phyloP scores from a whole-genome alignment of 2,888 invertebrate genomes.

The Chymomyza caudatula region DNA sequence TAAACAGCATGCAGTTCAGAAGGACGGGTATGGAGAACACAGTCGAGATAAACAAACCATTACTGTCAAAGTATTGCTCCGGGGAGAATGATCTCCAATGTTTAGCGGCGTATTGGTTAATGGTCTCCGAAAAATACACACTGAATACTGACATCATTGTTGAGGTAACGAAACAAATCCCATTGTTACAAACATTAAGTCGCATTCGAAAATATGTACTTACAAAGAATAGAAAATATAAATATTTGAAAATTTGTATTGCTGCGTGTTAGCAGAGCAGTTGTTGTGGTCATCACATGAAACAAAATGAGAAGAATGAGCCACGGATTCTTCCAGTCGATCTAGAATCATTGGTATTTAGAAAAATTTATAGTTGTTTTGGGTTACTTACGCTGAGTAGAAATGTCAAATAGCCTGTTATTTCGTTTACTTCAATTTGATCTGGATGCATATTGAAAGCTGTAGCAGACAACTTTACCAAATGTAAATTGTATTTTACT shows the following conservation, averaged over 20 bases:
- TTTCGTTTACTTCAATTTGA: constrained; percentile 79
- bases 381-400: constrained; percentile 84
- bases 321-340: constrained; percentile 95
- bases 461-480: background rate
- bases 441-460: constrained; percentile 45
- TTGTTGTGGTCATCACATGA: constrained; percentile 87
- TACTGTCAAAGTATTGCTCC: constrained; percentile 96
- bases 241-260: constrained; percentile 92
- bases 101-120: constrained; percentile 92
- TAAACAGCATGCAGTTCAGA: constrained; percentile 94
- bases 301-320: constrained; percentile 86
- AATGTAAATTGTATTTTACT: background rate
- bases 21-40: constrained; percentile 96
- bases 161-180: constrained; percentile 29
- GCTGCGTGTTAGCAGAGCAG: constrained; percentile 89
- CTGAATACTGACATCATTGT: constrained; percentile 83
- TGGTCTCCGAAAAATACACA: constrained; percentile 93
- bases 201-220: too few relatives aligned
- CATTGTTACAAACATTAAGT: too few relatives aligned
- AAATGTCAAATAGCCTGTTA: constrained; percentile 88
- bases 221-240: constrained; percentile 88
- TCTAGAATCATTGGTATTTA: constrained; percentile 79
- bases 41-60: constrained; percentile 94
- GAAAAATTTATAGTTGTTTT: background rate
- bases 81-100: constrained; percentile 93